Evolutionary conservation across 2,888 invertebrate species (phyloP), one percentile per base, ranked within the genome.

Genomic region (Lasioglossum malachurum): DNA sequence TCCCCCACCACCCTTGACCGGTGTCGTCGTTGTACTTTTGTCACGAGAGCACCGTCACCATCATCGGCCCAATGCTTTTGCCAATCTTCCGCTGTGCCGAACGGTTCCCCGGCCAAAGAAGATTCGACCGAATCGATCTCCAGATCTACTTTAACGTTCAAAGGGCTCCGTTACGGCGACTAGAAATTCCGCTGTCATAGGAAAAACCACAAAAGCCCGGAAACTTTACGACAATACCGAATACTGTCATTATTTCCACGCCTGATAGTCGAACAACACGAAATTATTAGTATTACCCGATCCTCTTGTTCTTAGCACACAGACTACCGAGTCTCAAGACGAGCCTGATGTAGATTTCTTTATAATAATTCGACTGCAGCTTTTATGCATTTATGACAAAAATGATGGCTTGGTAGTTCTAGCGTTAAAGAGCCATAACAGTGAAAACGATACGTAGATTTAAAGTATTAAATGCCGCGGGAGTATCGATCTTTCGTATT

Each of bases 1-100:
- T 81, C 82, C 79, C 53, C 57, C 57, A 57, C 57, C 57, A 57
- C 57, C 12, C 57, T 57, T 57, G 73, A 74, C 88, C 81, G 88
- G 76, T 87, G 86, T 84, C 88, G 84, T 78, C 92, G 92, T 91
- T 93, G 91, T 92, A 93, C 92, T 93, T 94, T 94, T 94, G 93
- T 94, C 94, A 93, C 93, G 94, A 92, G 86, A 80, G 84, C 53
- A 23, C 82, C 74, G 49, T 53, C 60, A n/a, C 64, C 72, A 71
- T 64, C 64, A 31, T 81, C 82, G 88, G 80, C 73, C 80, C 69
- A 69, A 75, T 77, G 64, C 60, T 75, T 82, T 71, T 19, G 71
- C 57, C 77, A 60, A 67, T 80, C 75, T 87, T 76, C 81, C 78
- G 77, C 69, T 69, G 78, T 49, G 78, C 69, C 80, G 72, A 69